Evolutionary conservation across 1,140 invertebrate species (phyloP), one percentile per base, ranked within the genome.

Genomic region (Sminthurinus signatus): DNA sequence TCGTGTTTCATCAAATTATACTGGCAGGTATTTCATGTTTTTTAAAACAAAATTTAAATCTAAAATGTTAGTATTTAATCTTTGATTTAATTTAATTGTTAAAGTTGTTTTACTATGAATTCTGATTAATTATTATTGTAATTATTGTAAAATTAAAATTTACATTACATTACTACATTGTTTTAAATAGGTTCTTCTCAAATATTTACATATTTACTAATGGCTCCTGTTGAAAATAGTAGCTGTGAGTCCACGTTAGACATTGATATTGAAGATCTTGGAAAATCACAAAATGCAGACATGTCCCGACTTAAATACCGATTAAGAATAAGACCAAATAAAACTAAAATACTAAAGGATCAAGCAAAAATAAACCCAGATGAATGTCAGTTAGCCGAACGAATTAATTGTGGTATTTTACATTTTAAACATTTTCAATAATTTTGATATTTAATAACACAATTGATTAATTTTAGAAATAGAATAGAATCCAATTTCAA

Each of bases 361-460:
- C 17, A 10, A 25, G n/a, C n/a, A n/a, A n/a, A 5, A 48, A 48
- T 5, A 25, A 12, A 10, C 17, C 5, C 23, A 48, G 4, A n/a
- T 21, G 8, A 10, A 48, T 21, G 19, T 48, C n/a, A 10, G 39
- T 42, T 50, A 23, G 19, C 25, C 28, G 21, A n/a, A 44, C 2
- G 8, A 27, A 21, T 43, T n/a, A 43, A 27, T 46, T 44, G 8
- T 17, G 25, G 39, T n/a, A 44, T 15, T 15, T 59, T 5, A 4
- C 2, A 36, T 29, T 54, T 12, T 17, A 12, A 50, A 15, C 77
- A 80, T 31, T 8, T 19, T 19, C 12, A 28, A 12, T 8, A 44
- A 25, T 15, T 29, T 15, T 14, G 21, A 15, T 12, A 8, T 32
- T 32, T 31, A 19, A 32, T 2, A 32, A 3, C 10, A 2, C 4